Percentiles rank a stretch among this genome's conserved stretches.
Evolutionary conservation across 2,888 invertebrate genomes (phyloP).

Genomic region (Molanna angustata): DNA sequence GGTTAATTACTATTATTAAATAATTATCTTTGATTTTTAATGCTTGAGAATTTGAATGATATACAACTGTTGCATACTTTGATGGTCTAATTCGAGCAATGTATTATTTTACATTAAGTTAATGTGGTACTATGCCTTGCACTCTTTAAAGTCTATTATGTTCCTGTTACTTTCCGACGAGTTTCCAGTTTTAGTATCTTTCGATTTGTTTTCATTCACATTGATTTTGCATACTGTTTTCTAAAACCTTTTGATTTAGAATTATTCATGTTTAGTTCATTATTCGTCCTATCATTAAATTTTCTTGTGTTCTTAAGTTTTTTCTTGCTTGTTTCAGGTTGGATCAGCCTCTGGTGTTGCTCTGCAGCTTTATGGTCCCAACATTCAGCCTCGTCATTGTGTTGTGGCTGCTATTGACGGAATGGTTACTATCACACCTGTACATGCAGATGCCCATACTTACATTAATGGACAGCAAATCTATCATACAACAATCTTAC

Average conservation of each 20-base stretch:
- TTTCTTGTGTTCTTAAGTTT: no score
- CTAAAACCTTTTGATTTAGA: no score
- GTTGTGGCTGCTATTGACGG: constrained; percentile 91
- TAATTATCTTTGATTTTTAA: constrained; percentile 7
- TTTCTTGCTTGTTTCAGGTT: no score
- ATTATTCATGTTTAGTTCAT: no score
- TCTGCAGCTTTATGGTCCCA: constrained; percentile 81
- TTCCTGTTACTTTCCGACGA: no score
- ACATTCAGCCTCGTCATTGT: constrained; percentile 92
- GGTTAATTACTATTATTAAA: constrained; percentile 42
- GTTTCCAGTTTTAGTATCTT: no score
- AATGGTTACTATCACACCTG: constrained; percentile 90
- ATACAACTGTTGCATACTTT: neutral
- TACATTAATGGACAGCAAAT: constrained; percentile 93
- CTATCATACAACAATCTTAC: constrained; percentile 87
- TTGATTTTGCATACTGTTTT: no score
- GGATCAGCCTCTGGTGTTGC: constrained; percentile 76
- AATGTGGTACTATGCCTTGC: neutral
- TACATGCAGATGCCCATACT: constrained; percentile 89
- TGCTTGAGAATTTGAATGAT: neutral
- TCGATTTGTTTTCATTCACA: no score
- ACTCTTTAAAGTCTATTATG: no score
- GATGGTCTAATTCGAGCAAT: neutral
- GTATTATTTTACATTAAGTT: neutral
- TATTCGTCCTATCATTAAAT: no score